phyloP scores from a whole-genome alignment of 2,797 vertebrate species.

The Lophius americanus region DNA sequence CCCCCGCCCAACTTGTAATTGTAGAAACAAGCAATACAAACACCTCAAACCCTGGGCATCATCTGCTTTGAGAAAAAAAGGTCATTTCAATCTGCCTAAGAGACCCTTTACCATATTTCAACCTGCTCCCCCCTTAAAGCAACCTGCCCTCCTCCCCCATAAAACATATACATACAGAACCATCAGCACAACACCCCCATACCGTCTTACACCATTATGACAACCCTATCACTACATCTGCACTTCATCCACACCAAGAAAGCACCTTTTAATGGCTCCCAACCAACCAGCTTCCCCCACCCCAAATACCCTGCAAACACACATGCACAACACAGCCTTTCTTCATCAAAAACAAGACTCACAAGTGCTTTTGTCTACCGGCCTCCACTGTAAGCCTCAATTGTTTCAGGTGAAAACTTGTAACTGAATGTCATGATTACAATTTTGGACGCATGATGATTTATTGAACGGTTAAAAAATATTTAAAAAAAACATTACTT shows the following conservation, averaged over 20 bases:
- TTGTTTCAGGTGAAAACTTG: conserved; percentile 63
- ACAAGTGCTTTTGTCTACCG: conserved; percentile 43
- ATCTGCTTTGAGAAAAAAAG: conserved; percentile 67
- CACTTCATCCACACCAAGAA: conserved; percentile 58
- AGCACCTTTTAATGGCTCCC: conserved; percentile 54
- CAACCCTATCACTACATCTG: conserved; percentile 64
- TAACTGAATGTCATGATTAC: conserved; percentile 47
- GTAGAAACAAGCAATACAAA: conserved; percentile 11
- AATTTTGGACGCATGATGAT: conserved; percentile 60
- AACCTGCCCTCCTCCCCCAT: conserved; percentile 67
- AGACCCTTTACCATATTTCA: conserved; percentile 71
- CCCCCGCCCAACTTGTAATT: conserved; percentile 26
- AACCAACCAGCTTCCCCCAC: conserved; percentile 24
- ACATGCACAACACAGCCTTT: conserved; percentile 41
- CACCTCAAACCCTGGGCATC: conserved; percentile 55
- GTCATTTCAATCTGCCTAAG: conserved; percentile 80
- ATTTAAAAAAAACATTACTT: conserved; percentile 11
- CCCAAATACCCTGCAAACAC: conserved; percentile 40
- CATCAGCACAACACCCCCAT: conserved; percentile 39
- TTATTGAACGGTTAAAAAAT: conserved; percentile 48
- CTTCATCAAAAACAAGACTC: conserved; percentile 53
- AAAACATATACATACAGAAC: conserved; percentile 47
- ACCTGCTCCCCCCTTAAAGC: conserved; percentile 52
- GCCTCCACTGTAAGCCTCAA: conserved; percentile 36
- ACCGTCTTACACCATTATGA: conserved; percentile 50